Conservation (phyloP, 2,797 vertebrate genomes). For the Mergus octosetaceus region DNA sequence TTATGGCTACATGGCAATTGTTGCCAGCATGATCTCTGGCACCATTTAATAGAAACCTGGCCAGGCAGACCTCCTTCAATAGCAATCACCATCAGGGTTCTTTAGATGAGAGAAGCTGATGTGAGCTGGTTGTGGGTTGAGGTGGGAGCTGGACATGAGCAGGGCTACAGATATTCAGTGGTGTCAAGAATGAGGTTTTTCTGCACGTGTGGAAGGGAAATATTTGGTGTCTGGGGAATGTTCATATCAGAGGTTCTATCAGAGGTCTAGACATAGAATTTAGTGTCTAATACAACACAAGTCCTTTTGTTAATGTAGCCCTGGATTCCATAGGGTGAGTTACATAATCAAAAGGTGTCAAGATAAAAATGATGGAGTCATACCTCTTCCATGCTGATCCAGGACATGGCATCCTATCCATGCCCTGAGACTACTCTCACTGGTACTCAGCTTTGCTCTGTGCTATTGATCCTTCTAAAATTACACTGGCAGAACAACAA, state of each 20-base stretch:
- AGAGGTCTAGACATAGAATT: not conserved
- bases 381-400: not conserved
- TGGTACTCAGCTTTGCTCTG: not conserved
- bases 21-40: not conserved
- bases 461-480: not conserved
- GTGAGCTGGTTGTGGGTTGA: not conserved
- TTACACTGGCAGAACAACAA: not conserved
- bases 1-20: rapidly evolving
- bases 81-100: not conserved
- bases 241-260: not conserved
- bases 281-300: not conserved
- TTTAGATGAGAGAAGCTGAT: not conserved
- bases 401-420: not conserved
- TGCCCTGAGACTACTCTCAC: rapidly evolving
- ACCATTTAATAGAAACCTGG: not conserved
- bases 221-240: not conserved
- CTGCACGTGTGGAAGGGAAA: not conserved
- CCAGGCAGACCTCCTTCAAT: not conserved
- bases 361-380: not conserved
- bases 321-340: not conserved
- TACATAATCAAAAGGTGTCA: not conserved
- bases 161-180: not conserved
- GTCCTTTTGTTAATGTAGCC: not conserved
- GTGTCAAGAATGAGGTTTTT: not conserved
- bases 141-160: not conserved